Evolutionary conservation across 2,888 invertebrate species (phyloP).

Genomic region (Lasioglossum calceatum): DNA sequence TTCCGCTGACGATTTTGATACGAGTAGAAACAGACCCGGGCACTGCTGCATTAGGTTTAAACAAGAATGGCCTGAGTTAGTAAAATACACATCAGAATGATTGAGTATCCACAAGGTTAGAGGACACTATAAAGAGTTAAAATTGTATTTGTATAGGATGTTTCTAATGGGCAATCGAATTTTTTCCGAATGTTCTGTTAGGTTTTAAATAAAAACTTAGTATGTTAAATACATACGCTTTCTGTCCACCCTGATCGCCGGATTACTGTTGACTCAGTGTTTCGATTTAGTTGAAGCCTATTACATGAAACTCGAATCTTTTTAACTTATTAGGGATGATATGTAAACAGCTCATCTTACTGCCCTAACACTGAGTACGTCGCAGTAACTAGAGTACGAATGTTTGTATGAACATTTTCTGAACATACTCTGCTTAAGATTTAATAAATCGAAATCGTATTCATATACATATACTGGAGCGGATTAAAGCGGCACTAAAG

Average conservation of each 20-base stretch:
- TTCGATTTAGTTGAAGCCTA: neutral
- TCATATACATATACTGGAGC: no score
- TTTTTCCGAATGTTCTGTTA: neutral
- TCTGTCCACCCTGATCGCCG: neutral
- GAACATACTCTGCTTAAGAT: no score
- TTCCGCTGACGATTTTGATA: neutral
- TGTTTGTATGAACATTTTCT: neutral
- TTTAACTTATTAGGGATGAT: neutral
- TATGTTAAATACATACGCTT: constrained; percentile 12
- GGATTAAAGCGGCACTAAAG: no score
- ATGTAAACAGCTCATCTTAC: neutral
- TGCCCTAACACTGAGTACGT: neutral
- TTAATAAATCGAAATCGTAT: no score
- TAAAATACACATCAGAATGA: neutral
- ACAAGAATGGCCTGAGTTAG: no score
- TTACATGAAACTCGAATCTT: neutral
- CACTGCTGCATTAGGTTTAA: neutral
- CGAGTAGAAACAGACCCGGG: neutral
- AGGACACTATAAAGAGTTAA: neutral
- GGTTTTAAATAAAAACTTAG: neutral
- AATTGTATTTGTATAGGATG: neutral
- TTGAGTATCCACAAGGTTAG: neutral
- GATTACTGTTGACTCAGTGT: neutral
- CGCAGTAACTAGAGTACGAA: neutral
- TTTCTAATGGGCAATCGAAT: neutral